Evolutionary conservation across 2,888 invertebrate species (phyloP).

Genomic region (Argynnis bischoffii): DNA sequence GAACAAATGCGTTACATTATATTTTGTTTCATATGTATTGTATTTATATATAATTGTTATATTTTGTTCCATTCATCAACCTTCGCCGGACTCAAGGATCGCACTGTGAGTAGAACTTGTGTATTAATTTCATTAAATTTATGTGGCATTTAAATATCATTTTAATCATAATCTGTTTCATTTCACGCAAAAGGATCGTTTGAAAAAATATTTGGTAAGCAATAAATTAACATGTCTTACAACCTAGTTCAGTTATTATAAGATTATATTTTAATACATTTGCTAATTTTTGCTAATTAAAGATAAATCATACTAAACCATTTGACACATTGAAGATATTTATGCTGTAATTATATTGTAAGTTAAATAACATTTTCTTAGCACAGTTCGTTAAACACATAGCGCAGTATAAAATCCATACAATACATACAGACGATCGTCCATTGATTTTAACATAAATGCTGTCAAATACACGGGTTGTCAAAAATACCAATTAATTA

Average conservation of each 20-base stretch:
- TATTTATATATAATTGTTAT: slow-evolving; percentile 25
- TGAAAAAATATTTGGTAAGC: slow-evolving; percentile 69
- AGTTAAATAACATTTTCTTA: too few species aligned
- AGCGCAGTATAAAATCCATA: too few species aligned
- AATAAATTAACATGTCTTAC: slow-evolving; percentile 11
- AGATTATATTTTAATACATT: background rate
- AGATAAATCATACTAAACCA: too few species aligned
- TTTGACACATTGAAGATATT: too few species aligned
- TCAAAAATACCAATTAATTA: too few species aligned
- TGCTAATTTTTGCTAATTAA: background rate
- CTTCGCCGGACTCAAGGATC: slow-evolving; percentile 57
- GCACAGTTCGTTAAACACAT: too few species aligned
- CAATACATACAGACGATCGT: too few species aligned
- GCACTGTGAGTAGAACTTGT: slow-evolving; percentile 61
- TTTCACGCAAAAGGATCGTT: slow-evolving; percentile 74
- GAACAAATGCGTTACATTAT: background rate
- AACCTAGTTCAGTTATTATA: background rate
- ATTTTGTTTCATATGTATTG: too few species aligned
- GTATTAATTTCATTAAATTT: slow-evolving; percentile 32
- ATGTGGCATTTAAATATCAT: slow-evolving; percentile 25
- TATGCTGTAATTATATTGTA: too few species aligned
- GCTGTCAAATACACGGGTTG: too few species aligned
- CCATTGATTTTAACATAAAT: too few species aligned
- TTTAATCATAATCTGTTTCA: slow-evolving; percentile 47
- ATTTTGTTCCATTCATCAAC: slow-evolving; percentile 45